These are phyloP conservation scores for Dendropsophus ebraccatus DNA, from an alignment of 2,113 vertebrate genomes.

Conservation along the genomic window DNA sequence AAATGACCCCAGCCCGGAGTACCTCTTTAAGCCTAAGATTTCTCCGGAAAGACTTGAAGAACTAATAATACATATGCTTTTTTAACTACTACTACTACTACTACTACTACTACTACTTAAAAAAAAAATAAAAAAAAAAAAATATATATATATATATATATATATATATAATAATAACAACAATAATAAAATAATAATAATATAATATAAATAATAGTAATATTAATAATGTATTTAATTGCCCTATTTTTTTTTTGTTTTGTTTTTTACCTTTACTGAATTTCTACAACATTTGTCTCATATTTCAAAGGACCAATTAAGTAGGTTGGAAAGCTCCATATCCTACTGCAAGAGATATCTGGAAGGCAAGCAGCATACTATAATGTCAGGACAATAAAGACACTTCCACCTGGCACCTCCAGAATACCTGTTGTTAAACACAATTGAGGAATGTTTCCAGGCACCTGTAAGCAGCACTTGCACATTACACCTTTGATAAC, in stretches of 20 bases:
- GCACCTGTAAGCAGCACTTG: conserved; percentile 74
- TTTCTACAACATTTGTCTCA: neutral
- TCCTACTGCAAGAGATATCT: neutral
- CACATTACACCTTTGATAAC: conserved; percentile 65
- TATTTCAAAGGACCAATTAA: conserved; percentile 44
- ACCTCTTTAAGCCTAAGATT: no score
- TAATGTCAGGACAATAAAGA: conserved; percentile 23
- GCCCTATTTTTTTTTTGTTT: no score
- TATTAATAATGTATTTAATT: conserved; percentile 6
- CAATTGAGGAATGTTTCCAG: conserved; percentile 66
- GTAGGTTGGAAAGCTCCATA: neutral
- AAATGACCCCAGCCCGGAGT: no score
- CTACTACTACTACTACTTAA: no score
- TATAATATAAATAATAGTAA: neutral
- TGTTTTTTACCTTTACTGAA: neutral
- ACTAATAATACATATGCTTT: no score
- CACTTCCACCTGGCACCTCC: conserved; percentile 43
- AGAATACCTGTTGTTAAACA: conserved; percentile 41
- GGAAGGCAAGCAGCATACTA: neutral
- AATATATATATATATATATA: no score
- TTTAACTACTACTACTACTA: no score
- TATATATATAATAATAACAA: no score
- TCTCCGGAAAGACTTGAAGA: no score
- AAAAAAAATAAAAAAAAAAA: no score
- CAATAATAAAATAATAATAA: no score